Evolutionary conservation across 1,140 invertebrate genomes (phyloP), one percentile per base, ranked within the genome.

Genomic region (Aleiodes sp.): DNA sequence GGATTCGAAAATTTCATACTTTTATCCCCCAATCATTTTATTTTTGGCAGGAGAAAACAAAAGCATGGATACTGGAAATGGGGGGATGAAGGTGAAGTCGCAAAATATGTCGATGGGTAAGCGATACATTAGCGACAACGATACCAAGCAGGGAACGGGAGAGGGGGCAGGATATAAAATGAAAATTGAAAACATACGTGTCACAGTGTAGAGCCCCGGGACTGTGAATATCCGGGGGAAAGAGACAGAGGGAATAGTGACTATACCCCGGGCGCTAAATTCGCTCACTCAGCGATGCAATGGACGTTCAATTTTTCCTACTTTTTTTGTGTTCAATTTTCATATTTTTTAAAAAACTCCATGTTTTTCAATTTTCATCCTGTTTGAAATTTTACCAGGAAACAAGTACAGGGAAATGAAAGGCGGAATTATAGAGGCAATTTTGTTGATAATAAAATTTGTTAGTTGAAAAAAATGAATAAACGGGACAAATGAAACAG

Each of bases 61-160:
- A 61, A n/a, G 6, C 46, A 35, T 35, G 4, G 4, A 4, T 10
- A 35, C 31, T 35, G 4, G 4, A 35, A 35, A 35, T 6, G 10
- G 57, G 46, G 35, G 33, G n/a, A 65, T 28, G 26, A 61, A 29
- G 57, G 37, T 12, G 12, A 64, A 43, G 39, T 68, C 12, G 65
- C 56, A 46, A 68, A 68, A 68, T 68, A 68, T 68, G 65, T 68
- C 57, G 56, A 35, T 37, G 52, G 21, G 26, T 56, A 59, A 41
- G 33, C 56, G 65, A 68, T 68, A 60, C 65, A 68, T 68, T 68
- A 68, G 56, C 57, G 56, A 68, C 35, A 68, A 19, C 64, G 64
- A 68, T 65, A 65, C 65, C 41, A 14, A 8, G 10, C 21, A n/a
- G 39, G 14, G 39, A 43, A 43, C 1, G 39, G 39, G 39, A 16